Conservation (phyloP, 2,797 vertebrate genomes). For the Hemitrygon akajei region DNA sequence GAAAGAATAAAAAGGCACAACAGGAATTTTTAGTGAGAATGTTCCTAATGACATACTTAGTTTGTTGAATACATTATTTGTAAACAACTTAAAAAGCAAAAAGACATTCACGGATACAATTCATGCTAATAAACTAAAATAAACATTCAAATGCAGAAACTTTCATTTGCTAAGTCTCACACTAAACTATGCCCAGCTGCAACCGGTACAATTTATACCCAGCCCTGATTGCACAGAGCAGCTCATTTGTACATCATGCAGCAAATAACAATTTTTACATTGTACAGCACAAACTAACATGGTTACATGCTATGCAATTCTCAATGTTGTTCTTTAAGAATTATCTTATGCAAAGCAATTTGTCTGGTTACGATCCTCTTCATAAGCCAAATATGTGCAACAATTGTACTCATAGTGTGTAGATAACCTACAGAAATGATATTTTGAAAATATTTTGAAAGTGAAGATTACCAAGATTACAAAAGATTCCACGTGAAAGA, state of each 20-base stretch:
- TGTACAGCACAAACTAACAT: not conserved
- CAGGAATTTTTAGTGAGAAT: conserved; percentile 41
- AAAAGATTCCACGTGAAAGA: not conserved
- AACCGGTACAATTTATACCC: not conserved
- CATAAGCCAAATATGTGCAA: not conserved
- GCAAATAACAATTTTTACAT: not conserved
- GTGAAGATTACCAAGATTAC: not conserved
- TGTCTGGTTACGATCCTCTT: not conserved
- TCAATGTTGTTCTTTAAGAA: not conserved
- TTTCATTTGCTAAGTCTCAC: not conserved
- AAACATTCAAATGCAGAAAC: not conserved
- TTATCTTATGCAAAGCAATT: not conserved
- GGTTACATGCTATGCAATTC: not conserved
- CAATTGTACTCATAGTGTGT: not conserved
- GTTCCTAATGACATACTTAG: not conserved
- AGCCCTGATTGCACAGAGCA: not conserved
- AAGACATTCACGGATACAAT: not conserved
- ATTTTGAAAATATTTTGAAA: not conserved
- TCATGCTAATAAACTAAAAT: not conserved
- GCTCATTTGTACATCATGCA: not conserved
- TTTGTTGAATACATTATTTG: not conserved
- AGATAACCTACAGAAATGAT: not conserved
- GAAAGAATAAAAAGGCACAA: conserved; percentile 56
- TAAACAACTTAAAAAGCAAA: not conserved
- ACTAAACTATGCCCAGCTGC: not conserved